phyloP scores from a whole-genome alignment of 2,888 invertebrate species.

The Zygogramma bicolorata region DNA sequence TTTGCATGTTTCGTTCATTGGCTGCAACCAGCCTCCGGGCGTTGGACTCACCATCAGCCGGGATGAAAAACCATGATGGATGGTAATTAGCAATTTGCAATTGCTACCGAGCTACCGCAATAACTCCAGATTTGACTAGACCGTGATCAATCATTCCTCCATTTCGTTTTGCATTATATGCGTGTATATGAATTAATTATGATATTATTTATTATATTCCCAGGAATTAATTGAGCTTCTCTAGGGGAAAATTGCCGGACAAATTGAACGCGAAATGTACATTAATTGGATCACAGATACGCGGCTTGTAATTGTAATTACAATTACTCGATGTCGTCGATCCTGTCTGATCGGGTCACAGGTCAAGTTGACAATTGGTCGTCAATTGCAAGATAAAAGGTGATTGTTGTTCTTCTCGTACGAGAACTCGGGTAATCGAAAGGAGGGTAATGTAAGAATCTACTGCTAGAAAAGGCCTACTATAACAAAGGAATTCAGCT shows the following conservation, averaged over 20 bases:
- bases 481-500: too few species aligned
- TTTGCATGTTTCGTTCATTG: background rate
- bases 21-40: background rate
- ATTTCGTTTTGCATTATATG: conserved; percentile 22
- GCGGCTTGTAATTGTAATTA: background rate
- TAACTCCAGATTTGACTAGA: conserved; percentile 11
- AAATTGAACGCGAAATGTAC: background rate
- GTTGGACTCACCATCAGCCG: background rate
- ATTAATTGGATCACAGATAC: background rate
- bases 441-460: too few species aligned
- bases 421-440: too few species aligned
- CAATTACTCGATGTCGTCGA: background rate
- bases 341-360: background rate
- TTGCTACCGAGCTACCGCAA: conserved; percentile 27
- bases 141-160: conserved; percentile 20
- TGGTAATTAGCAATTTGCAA: conserved; percentile 28
- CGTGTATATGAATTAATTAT: conserved; percentile 9
- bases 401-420: background rate
- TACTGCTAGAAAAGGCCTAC: too few species aligned
- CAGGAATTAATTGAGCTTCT: conserved; percentile 5
- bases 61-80: conserved; percentile 22
- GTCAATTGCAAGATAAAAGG: background rate
- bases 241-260: background rate
- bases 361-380: background rate
- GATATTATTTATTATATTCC: conserved; percentile 5